These are phyloP conservation scores for Ypsolopha scabrella DNA, from an alignment of 2,888 invertebrate genomes.

Conservation along the genomic window DNA sequence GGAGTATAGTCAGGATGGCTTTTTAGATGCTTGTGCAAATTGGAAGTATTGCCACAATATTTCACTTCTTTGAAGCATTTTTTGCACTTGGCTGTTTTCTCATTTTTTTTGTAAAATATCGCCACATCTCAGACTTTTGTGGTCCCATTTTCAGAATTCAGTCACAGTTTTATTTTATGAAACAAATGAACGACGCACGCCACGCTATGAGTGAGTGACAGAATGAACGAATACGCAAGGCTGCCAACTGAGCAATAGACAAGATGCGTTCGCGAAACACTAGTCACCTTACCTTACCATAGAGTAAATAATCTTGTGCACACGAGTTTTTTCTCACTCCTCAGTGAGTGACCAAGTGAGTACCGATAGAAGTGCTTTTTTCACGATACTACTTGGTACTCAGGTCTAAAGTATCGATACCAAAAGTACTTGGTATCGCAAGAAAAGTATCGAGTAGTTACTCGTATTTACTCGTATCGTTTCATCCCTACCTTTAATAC, in stretches of 20 bases:
- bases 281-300: no score
- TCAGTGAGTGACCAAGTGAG: neutral
- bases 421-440: no score
- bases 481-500: no score
- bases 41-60: conserved; percentile 6
- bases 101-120: conserved; percentile 4
- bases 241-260: neutral
- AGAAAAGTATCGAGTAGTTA: no score
- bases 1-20: conserved; percentile 2
- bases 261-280: no score
- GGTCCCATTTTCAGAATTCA: neutral
- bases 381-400: conserved; percentile 3
- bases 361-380: conserved; percentile 3
- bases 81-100: conserved; percentile 2
- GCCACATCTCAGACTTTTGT: conserved; percentile 3
- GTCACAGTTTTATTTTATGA: neutral
- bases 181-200: neutral
- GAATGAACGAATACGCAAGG: neutral
- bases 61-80: conserved; percentile 3
- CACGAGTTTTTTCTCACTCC: neutral
- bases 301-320: neutral
- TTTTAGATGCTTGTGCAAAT: conserved; percentile 6
- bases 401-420: no score
- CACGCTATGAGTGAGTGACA: neutral
- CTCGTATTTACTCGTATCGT: no score